A percentile compares a stretch with the other conserved stretches of the same genome.
Conservation (phyloP, 2,888 invertebrate genomes). For the Hydrotaea cyrtoneurina region DNA sequence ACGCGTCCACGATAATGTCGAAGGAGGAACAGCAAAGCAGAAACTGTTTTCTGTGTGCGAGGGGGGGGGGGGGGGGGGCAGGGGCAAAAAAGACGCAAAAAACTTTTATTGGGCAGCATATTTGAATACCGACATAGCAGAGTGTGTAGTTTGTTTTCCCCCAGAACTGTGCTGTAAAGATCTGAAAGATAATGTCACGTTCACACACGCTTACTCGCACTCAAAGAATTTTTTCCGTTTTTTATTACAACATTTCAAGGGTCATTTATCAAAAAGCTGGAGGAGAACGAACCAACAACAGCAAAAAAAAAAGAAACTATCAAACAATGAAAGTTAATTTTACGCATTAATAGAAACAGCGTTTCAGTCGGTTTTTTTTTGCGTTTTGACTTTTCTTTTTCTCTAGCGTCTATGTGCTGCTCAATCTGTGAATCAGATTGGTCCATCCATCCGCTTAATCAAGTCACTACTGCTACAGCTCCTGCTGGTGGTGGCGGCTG, state of each 20-base stretch:
- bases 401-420: not conserved
- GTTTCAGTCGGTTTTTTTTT: slow-evolving; percentile 1
- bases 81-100: slow-evolving; percentile 24
- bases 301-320: slow-evolving; percentile 28
- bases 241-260: slow-evolving; percentile 35
- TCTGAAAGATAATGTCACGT: slow-evolving; percentile 47
- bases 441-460: slow-evolving; percentile 30
- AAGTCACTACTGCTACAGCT: not conserved
- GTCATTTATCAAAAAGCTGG: slow-evolving; percentile 37
- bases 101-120: slow-evolving; percentile 47
- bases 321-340: slow-evolving; percentile 48
- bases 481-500: slow-evolving; percentile 32
- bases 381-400: not conserved
- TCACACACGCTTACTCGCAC: not conserved
- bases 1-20: not conserved
- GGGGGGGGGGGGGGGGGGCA: no score
- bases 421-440: slow-evolving; percentile 31
- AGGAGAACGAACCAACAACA: not conserved
- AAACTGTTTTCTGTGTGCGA: not conserved
- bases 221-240: slow-evolving; percentile 47
- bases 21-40: slow-evolving; percentile 5
- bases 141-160: not conserved
- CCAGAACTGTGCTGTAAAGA: slow-evolving; percentile 25
- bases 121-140: slow-evolving; percentile 14
- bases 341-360: slow-evolving; percentile 42